phyloP scores from a whole-genome alignment of 2,888 invertebrate species.

The Parapristionchus giblindavisi region DNA sequence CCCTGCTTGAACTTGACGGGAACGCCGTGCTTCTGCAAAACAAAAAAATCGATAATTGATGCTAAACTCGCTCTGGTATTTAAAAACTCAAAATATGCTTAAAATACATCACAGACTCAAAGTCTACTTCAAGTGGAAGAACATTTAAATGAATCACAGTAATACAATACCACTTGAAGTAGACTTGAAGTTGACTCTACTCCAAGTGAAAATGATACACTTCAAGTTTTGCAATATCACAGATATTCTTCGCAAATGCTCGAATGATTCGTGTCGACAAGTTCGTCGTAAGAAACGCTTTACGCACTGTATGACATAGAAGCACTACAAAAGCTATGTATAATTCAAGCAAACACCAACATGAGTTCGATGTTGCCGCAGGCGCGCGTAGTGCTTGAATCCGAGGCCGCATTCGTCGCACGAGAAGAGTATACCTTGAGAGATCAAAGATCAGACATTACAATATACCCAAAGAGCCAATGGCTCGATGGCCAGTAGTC shows the following conservation, averaged over 20 bases:
- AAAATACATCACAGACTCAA: background rate
- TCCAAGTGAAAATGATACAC: too few species aligned
- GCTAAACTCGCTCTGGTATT: background rate
- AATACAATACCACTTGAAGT: too few species aligned
- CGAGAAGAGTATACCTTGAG: constrained; percentile 6
- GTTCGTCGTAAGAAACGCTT: too few species aligned
- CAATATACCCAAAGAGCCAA: background rate
- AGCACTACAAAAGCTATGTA: too few species aligned
- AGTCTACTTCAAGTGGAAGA: too few species aligned
- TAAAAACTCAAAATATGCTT: too few species aligned
- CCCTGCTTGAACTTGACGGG: constrained; percentile 36
- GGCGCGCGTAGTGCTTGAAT: constrained; percentile 36
- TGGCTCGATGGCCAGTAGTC: background rate
- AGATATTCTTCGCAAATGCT: too few species aligned
- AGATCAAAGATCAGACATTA: background rate
- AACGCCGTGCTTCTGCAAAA: constrained; percentile 31
- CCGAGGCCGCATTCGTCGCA: constrained; percentile 1
- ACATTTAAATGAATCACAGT: background rate
- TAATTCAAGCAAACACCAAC: too few species aligned
- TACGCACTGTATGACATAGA: too few species aligned
- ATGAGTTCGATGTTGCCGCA: constrained; percentile 32
- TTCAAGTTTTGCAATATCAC: too few species aligned
- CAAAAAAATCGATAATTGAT: background rate
- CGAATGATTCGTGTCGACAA: too few species aligned
- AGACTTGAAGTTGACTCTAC: too few species aligned